Evolutionary conservation across 2,888 invertebrate genomes (phyloP).

Genomic region (Meganola albula): DNA sequence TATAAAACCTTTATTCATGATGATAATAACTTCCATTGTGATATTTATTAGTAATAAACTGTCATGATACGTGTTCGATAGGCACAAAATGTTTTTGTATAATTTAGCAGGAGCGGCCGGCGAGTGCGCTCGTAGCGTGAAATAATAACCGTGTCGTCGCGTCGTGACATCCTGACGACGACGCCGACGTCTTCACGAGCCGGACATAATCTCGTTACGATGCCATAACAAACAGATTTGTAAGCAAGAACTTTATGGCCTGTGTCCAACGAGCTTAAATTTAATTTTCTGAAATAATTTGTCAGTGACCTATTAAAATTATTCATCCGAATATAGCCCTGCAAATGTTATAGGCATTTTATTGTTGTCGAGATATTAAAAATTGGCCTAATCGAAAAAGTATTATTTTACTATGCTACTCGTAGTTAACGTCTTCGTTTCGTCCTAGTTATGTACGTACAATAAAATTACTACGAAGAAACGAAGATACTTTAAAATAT

Average conservation of each 20-base stretch:
- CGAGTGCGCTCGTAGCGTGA: slow-evolving; percentile 56
- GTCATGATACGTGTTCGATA: slow-evolving; percentile 48
- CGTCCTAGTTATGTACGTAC: too few species aligned
- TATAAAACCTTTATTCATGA: slow-evolving; percentile 48
- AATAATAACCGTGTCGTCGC: slow-evolving; percentile 74
- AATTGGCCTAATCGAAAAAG: slow-evolving; percentile 24
- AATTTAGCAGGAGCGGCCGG: slow-evolving; percentile 45
- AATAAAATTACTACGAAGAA: too few species aligned
- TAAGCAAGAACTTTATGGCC: slow-evolving; percentile 76
- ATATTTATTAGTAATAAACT: slow-evolving; percentile 59
- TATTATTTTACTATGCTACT: slow-evolving; percentile 30
- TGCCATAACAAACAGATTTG: slow-evolving; percentile 78
- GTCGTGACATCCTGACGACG: slow-evolving; percentile 58
- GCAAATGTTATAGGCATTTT: slow-evolving; percentile 43
- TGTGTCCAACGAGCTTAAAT: slow-evolving; percentile 76
- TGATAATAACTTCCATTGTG: slow-evolving; percentile 51
- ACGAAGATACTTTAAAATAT: too few species aligned
- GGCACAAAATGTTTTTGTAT: slow-evolving; percentile 55
- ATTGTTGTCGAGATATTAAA: slow-evolving; percentile 37
- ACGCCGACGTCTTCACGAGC: slow-evolving; percentile 68
- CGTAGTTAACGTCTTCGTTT: too few species aligned
- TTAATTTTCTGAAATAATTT: slow-evolving; percentile 77
- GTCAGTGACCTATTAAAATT: slow-evolving; percentile 72
- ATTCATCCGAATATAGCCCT: slow-evolving; percentile 59
- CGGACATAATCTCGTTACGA: slow-evolving; percentile 77